Evolutionary conservation across 2,888 invertebrate genomes (phyloP), one percentile per base, ranked within the genome.

Genomic region (Uloborus plumipes): DNA sequence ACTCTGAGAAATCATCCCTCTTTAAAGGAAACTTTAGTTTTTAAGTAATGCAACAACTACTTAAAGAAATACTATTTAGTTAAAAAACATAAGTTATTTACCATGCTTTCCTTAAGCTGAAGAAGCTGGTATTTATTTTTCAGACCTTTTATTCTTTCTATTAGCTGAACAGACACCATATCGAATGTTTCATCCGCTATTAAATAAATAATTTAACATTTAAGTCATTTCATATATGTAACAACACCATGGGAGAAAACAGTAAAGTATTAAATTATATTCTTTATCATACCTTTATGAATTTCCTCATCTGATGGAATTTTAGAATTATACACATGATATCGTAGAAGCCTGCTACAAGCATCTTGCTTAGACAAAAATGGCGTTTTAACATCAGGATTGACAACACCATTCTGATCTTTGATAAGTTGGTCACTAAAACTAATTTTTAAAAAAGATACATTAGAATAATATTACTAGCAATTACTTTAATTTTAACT

Each of bases 21-120:
- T 26, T 26, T 26, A 9, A 39, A 39, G 11, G 9, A 39, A 39
- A 39, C n/a, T n/a, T n/a, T n/a, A n/a, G n/a, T n/a, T n/a, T n/a
- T n/a, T n/a, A n/a, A n/a, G n/a, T 4, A 31, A 31, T 31, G 31
- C 31, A 31, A 31, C 31, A 31, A 31, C 31, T 11, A 39, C 11
- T 39, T 39, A 39, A 39, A 39, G 9, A 4, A 39, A 39, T 7
- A 39, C 11, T 1, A 11, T 39, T 11, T 39, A 39, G 6, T 1
- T 39, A 11, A 39, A 11, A 39, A 39, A 39, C 1, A 7, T 39
- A 13, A 9, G 2, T 55, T 7, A 83, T 88, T 86, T 89, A 94
- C 94, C 93, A 93, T 93, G 88, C 94, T 94, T 87, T 94, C 94
- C 89, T 94, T 93, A 86, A 94, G 90, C 70, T 94, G 90, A 77